phyloP scores from a whole-genome alignment of 2,113 vertebrate genomes.

The Globicephala melas region DNA sequence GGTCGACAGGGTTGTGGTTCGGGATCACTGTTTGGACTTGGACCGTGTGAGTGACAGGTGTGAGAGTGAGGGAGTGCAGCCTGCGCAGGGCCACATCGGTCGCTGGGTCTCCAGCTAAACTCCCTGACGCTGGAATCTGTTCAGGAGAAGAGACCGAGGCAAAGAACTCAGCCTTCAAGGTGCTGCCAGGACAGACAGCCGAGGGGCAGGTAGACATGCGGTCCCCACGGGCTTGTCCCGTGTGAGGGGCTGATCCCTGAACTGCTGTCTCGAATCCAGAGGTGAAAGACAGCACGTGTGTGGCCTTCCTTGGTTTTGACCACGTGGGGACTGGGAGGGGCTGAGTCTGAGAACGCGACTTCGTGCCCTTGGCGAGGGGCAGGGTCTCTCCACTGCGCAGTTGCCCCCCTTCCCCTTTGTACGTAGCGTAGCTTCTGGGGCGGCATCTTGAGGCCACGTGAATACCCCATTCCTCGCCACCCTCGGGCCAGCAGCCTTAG shows the following conservation, averaged over 20 bases:
- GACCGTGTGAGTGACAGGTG: too few relatives aligned
- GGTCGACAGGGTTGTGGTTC: background rate
- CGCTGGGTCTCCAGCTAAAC: background rate
- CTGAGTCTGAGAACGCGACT: background rate
- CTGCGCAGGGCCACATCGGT: fast-evolving
- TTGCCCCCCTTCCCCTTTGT: too few relatives aligned
- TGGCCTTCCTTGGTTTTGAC: too few relatives aligned
- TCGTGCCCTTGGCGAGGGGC: background rate
- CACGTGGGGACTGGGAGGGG: background rate
- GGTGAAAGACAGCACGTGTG: background rate
- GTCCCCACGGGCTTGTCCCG: too few relatives aligned
- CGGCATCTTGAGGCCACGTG: too few relatives aligned
- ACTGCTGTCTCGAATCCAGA: background rate
- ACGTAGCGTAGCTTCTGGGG: too few relatives aligned
- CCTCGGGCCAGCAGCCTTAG: too few relatives aligned
- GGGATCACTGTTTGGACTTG: background rate
- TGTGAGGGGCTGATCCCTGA: background rate
- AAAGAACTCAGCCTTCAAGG: background rate
- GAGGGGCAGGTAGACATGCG: background rate
- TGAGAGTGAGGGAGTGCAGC: too few relatives aligned
- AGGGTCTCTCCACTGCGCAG: too few relatives aligned
- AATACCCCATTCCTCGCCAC: too few relatives aligned
- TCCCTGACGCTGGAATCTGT: background rate
- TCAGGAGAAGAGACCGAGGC: background rate
- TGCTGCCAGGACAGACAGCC: background rate